Evolutionary conservation across 1,140 invertebrate genomes (phyloP), one percentile per base, ranked within the genome.

Genomic region (Zophobas morio): DNA sequence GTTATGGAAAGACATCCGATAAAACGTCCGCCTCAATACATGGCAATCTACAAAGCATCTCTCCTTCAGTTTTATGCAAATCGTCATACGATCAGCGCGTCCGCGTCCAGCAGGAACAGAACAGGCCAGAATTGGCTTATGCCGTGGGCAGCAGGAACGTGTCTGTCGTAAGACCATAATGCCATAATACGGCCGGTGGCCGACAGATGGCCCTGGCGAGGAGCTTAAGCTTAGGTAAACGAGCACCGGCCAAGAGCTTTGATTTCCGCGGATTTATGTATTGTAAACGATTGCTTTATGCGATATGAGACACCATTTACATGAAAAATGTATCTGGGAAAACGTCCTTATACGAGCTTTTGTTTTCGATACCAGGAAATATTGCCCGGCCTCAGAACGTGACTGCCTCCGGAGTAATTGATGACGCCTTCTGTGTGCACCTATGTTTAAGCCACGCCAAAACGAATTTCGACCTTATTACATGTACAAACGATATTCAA

Each of bases 261-360:
- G 85, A 86, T 86, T 86, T 84, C 83, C 82, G 83, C 85, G 85
- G 85, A 86, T 86, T 86, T 86, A 86, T 86, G 85, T 86, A 84
- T 86, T 86, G 85, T 86, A 85, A 86, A 86, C 85, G 85, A 86
- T 85, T 84, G 85, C 84, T 85, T 86, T 86, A 85, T 86, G 85
- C 85, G 84, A 86, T 86, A 86, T 86, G 84, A 84, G 85, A 86
- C 85, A 85, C 85, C 85, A 86, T 86, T 86, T 86, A 86, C 85
- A 86, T 86, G 85, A 86, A 86, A 86, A 86, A 86, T 86, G 85
- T 85, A 85, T 85, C 82, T 81, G 82, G 82, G 82, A 84, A 84
- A 86, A 81, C 84, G 83, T 80, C 82, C 82, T 81, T 79, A 81
- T 82, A 82, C 82, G 81, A 71, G 84, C 84, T 85, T 86, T 86